Conservation (phyloP, 2,888 invertebrate species). For the Harpagoxenus sublaevis region DNA sequence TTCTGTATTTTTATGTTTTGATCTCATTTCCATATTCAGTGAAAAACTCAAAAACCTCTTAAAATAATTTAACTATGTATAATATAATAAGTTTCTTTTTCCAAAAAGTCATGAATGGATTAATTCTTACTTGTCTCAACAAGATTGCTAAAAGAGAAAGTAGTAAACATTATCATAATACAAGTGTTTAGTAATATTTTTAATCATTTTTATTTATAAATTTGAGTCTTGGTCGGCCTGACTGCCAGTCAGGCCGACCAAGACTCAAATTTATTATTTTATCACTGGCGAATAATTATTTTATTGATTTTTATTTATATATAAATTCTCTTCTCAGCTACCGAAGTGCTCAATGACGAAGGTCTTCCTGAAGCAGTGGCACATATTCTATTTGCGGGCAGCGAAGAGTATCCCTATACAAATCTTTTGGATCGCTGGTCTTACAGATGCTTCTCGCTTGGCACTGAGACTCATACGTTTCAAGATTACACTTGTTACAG, state of each 20-base stretch:
- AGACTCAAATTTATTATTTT: too few species aligned
- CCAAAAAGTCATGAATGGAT: neutral
- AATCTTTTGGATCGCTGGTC: constrained; percentile 95
- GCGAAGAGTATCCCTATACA: constrained; percentile 95
- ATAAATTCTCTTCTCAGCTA: constrained; percentile 88
- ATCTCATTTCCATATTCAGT: neutral
- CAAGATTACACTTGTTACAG: constrained; percentile 96
- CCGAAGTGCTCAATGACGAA: constrained; percentile 96
- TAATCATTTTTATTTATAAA: neutral
- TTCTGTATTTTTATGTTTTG: neutral
- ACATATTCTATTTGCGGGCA: constrained; percentile 96
- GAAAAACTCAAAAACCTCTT: too few species aligned
- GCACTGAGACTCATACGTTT: constrained; percentile 97
- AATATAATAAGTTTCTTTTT: neutral
- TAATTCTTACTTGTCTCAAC: neutral
- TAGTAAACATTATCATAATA: neutral
- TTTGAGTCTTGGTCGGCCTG: too few species aligned
- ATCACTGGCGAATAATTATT: too few species aligned
- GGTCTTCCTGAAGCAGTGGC: constrained; percentile 97
- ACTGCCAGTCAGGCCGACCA: too few species aligned
- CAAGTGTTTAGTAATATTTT: neutral
- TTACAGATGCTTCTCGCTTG: constrained; percentile 95
- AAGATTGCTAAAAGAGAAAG: neutral
- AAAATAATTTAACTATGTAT: neutral
- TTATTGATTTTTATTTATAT: neutral